A percentile compares a stretch with the other conserved stretches of the same genome.
These are phyloP conservation scores for Microplitis demolitor DNA, from an alignment of 1,140 invertebrate genomes.

Conservation along the genomic window DNA sequence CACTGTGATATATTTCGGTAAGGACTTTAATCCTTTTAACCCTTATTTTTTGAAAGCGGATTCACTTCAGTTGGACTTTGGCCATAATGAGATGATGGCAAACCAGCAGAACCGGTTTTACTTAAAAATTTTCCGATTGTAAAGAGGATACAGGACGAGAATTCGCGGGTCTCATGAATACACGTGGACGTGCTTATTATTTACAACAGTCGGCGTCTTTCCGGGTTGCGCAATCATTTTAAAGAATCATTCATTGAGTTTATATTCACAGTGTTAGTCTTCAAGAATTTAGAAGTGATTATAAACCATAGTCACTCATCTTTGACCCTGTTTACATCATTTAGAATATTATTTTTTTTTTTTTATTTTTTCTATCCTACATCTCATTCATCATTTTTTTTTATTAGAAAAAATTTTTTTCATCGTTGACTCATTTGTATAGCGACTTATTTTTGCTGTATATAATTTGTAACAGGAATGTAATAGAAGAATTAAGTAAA, in stretches of 20 bases:
- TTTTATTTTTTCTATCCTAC: no score
- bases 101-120: constrained; percentile 19
- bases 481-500: no score
- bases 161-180: background rate
- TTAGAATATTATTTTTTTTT: no score
- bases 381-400: no score
- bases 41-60: background rate
- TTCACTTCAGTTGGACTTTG: background rate
- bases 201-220: constrained; percentile 13
- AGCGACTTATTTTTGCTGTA: no score
- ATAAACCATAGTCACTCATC: no score
- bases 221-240: constrained; percentile 18
- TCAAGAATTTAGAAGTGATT: background rate
- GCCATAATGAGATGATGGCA: constrained; percentile 17
- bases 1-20: constrained; percentile 14
- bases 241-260: constrained; percentile 10
- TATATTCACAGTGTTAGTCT: background rate
- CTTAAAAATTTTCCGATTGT: constrained; percentile 25
- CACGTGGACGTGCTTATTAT: background rate
- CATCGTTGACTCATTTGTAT: no score
- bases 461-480: no score
- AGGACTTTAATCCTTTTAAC: constrained; percentile 16
- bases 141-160: constrained; percentile 2
- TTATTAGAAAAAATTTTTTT: no score
- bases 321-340: background rate